These are phyloP conservation scores for Phalera bucephala DNA, from an alignment of 2,888 invertebrate species.

Conservation along the genomic window DNA sequence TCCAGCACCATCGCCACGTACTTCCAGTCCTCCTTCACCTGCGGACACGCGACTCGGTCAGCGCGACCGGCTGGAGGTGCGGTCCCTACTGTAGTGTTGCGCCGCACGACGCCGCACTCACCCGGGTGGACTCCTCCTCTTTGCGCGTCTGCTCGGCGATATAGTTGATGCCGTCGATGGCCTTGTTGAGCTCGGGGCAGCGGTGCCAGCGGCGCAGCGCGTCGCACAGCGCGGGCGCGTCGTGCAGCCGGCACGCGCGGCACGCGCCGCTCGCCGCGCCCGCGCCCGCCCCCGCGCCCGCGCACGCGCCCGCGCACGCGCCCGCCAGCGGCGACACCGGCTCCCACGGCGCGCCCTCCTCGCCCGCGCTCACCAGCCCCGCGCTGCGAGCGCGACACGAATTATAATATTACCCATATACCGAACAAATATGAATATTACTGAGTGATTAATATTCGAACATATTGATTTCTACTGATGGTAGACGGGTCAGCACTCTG, in stretches of 20 bases:
- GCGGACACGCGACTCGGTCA: constrained; percentile 69
- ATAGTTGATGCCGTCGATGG: constrained; percentile 95
- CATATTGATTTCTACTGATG: no score
- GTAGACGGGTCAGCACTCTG: no score
- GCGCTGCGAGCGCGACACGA: constrained; percentile 39
- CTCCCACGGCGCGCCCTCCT: constrained; percentile 32
- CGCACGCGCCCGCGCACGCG: constrained; percentile 55
- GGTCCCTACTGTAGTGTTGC: no score
- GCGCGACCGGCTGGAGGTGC: neutral
- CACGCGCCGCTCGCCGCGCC: constrained; percentile 15
- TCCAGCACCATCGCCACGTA: constrained; percentile 99
- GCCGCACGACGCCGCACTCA: no score
- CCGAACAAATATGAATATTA: no score
- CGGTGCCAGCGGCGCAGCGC: constrained; percentile 91
- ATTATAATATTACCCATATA: no score
- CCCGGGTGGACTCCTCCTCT: constrained; percentile 95
- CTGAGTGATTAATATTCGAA: no score
- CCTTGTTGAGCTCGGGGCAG: constrained; percentile 95
- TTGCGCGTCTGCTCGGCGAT: constrained; percentile 96
- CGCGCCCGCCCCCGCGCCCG: constrained; percentile 36
- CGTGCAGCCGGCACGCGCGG: constrained; percentile 78
- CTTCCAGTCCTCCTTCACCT: constrained; percentile 99
- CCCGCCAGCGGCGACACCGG: constrained; percentile 43
- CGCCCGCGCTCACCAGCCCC: constrained; percentile 44
- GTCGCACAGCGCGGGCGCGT: constrained; percentile 83